Conservation (phyloP, 2,113 vertebrate species). For the Nesospiza acunhae region DNA sequence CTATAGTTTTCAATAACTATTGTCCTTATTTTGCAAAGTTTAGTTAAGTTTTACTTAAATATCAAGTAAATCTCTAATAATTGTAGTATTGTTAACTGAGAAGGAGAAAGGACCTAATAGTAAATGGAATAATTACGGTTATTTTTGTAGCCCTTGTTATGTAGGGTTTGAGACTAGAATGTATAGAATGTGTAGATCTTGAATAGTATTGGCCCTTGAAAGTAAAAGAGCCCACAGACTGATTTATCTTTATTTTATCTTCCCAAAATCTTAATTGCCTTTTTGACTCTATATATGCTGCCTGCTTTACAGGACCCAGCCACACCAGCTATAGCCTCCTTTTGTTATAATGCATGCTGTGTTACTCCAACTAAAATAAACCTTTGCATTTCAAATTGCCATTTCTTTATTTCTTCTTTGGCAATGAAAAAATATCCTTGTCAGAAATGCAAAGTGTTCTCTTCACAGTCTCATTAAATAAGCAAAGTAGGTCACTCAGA, state of each 20-base stretch:
- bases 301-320: not conserved
- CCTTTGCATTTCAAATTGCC: not conserved
- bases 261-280: not conserved
- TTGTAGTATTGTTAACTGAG: not conserved
- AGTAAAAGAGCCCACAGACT: not conserved
- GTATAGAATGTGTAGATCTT: not conserved
- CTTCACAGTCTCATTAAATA: not conserved
- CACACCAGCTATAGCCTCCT: fast-evolving
- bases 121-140: not conserved
- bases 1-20: not conserved
- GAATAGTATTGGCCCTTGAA: not conserved
- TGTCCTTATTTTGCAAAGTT: not conserved
- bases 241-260: not conserved
- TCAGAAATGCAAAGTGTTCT: not conserved
- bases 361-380: not conserved
- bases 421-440: not conserved
- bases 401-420: not conserved
- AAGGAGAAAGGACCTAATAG: not conserved
- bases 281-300: not conserved
- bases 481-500: not conserved
- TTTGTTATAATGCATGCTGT: not conserved
- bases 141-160: not conserved
- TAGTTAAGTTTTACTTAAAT: not conserved
- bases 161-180: not conserved
- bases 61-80: not conserved